Base-by-base conservation (phyloP, 37 sponge, comb jelly and placozoan genomes). In the Eunapius fragilis region DNA sequence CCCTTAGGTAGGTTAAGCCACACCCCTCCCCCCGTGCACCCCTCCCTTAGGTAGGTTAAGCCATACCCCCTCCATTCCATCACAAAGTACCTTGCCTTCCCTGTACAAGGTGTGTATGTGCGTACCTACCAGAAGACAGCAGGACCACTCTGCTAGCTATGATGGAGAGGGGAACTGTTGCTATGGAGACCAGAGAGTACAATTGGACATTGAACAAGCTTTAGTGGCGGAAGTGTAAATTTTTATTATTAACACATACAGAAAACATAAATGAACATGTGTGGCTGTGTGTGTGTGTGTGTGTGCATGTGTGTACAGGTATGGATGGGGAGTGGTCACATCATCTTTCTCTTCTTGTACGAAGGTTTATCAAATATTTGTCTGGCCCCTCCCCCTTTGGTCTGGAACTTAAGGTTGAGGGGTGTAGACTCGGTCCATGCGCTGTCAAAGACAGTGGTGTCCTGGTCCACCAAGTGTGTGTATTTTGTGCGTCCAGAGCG, bases 401-500 rank as follows among this genome's bases (percentile, higher is more conserved):
- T 87, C 77, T 89, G 89, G 81, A 91, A 94, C 90, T 98, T 98
- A 74, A 89, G 72, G 48, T 85, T 89, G 33, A 94, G 33, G 38
- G 95, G 95, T 24, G 84, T 94, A 72, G 84, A 75, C 75, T 96
- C 90, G 2, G 96, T 38, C 98, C 98, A 98, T 7, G 98, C 91
- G 76, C 89, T 90, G 0, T 94, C 95, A 78, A 88, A 90, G 88
- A 87, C 89, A 27, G 99, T 95, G 11, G 99, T 99, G 84, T 99
- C 99, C 77, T 99, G 97, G 75, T 99, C 98, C 27, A 99, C 90
- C 33, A 99, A 88, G 82, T 99, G 99, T 17, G 99, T 99, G 74
- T 97, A 99, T 89, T 99, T 99, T 35, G 99, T 99, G 35, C 99
- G 34, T 22, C 99, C 99, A 50, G 98, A 88, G n/a, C 96, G 74